These are phyloP conservation scores for Dusona sp. DNA, from an alignment of 2,888 invertebrate genomes.

Conservation along the genomic window DNA sequence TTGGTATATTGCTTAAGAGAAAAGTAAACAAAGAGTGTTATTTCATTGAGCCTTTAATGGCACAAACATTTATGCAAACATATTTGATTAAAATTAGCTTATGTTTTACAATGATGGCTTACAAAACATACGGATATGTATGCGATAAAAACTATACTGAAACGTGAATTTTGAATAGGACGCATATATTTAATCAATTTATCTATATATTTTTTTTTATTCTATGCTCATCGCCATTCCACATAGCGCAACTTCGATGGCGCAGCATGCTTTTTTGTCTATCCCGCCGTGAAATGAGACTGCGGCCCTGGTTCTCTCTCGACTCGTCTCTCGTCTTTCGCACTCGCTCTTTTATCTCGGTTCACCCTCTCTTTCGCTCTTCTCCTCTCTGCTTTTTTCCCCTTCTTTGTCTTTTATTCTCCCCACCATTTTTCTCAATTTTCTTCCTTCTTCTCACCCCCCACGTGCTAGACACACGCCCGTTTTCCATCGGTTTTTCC, in stretches of 20 bases:
- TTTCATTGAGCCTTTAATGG: not conserved
- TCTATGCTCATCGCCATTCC: conserved; percentile 77
- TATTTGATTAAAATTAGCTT: not conserved
- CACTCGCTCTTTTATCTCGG: conserved; percentile 44
- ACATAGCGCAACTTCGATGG: conserved; percentile 71
- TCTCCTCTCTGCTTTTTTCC: conserved; percentile 36
- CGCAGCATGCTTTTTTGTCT: conserved; percentile 77
- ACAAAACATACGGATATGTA: not conserved
- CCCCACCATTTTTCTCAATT: conserved; percentile 28
- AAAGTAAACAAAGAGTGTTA: not conserved
- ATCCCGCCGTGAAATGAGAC: conserved; percentile 79
- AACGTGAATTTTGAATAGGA: conserved; percentile 41
- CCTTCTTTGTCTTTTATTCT: conserved; percentile 32
- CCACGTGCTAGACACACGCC: conserved; percentile 67
- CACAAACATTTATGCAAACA: not conserved
- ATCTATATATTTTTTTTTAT: conserved; percentile 54
- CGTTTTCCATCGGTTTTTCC: conserved; percentile 77
- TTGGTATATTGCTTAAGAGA: not conserved
- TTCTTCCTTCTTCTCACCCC: conserved; percentile 37
- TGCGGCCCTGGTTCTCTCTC: conserved; percentile 72
- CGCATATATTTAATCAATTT: conserved; percentile 19
- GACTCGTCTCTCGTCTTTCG: conserved; percentile 55
- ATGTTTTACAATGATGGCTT: not conserved
- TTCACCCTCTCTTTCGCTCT: conserved; percentile 48
- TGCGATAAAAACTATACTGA: conserved; percentile 59